Conservation (phyloP, 2,113 vertebrate genomes). For the Pedionomus torquatus region DNA sequence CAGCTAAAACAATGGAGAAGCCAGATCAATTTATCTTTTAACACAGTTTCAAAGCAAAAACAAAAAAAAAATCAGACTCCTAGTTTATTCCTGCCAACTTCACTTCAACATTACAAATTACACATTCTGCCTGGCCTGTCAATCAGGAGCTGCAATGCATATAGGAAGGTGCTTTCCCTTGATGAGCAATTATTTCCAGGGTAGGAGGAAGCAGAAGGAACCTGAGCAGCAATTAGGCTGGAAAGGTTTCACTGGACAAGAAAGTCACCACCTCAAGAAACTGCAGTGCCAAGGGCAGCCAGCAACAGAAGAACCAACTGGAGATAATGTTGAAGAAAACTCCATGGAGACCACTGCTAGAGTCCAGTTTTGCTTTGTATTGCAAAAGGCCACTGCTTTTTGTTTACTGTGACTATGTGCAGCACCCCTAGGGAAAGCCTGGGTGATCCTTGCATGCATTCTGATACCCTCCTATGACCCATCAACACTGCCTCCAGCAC, state of each 20-base stretch:
- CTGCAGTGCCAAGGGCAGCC: neutral
- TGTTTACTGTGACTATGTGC: neutral
- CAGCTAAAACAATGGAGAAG: neutral
- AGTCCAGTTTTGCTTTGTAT: neutral
- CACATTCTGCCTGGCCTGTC: neutral
- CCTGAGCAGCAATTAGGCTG: neutral
- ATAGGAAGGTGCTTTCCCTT: neutral
- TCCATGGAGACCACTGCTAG: neutral
- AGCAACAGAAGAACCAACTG: neutral
- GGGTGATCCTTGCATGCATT: neutral
- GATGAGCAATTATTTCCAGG: constrained; percentile 27
- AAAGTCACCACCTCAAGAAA: neutral
- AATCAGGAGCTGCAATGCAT: neutral
- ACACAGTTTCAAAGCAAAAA: neutral
- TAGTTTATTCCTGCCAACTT: constrained; percentile 48
- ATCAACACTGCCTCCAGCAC: neutral
- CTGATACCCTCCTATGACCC: neutral
- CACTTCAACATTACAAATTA: constrained; percentile 40
- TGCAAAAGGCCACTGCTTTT: neutral
- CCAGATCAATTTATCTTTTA: constrained; percentile 28
- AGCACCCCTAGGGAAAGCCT: neutral
- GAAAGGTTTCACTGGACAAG: neutral
- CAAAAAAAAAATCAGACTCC: neutral
- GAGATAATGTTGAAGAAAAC: neutral
- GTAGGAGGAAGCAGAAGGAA: neutral